These are phyloP conservation scores for Rhombomys opimus DNA, from an alignment of 2,113 vertebrate species.

Conservation along the genomic window DNA sequence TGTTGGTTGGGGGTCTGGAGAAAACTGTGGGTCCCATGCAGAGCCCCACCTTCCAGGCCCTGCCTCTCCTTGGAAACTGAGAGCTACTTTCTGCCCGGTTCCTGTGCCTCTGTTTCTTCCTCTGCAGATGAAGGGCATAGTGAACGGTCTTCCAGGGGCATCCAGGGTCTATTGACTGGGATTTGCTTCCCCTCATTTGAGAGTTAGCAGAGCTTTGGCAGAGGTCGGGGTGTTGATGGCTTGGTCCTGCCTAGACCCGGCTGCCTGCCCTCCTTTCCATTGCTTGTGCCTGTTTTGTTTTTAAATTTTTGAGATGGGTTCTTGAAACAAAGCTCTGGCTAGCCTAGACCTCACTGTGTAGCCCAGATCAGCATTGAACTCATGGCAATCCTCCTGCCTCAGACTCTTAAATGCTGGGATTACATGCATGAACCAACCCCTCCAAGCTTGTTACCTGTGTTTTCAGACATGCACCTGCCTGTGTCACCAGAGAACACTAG, in stretches of 20 bases:
- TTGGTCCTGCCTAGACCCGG: rapidly evolving
- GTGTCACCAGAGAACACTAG: not conserved
- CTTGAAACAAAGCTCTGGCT: not conserved
- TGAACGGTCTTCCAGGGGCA: not conserved
- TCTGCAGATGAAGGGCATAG: not conserved
- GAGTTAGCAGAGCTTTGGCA: not conserved
- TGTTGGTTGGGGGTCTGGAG: not conserved
- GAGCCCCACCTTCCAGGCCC: not conserved
- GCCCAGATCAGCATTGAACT: not conserved
- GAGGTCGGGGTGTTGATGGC: rapidly evolving
- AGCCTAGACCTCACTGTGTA: not conserved
- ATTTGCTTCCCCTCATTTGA: not conserved
- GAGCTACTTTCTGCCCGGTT: not conserved
- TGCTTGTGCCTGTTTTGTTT: too few species aligned
- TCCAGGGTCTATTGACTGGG: not conserved
- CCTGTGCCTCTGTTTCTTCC: not conserved
- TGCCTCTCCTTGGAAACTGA: not conserved
- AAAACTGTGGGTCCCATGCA: not conserved
- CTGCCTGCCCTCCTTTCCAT: not conserved
- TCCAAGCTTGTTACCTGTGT: not conserved
- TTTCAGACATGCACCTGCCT: not conserved
- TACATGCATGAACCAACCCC: not conserved
- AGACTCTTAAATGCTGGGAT: not conserved
- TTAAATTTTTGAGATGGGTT: not conserved
- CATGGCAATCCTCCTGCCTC: not conserved